These are phyloP conservation scores for Ceyx cyanopectus DNA, from an alignment of 2,113 vertebrate species.

Conservation along the genomic window DNA sequence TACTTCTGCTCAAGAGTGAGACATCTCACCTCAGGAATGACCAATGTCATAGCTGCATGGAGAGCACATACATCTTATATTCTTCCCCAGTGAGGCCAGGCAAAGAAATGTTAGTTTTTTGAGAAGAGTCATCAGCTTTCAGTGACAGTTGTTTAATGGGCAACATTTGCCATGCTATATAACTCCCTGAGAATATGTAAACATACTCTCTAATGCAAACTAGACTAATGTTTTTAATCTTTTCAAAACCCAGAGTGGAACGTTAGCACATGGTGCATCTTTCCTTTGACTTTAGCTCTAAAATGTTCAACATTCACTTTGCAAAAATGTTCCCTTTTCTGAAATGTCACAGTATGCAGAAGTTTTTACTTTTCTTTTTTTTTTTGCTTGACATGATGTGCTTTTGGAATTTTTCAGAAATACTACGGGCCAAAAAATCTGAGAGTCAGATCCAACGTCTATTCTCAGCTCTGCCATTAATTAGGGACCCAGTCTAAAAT, in stretches of 20 bases:
- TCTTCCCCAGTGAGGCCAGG: neutral
- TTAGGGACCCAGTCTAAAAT: neutral
- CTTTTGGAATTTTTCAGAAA: neutral
- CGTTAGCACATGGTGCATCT: neutral
- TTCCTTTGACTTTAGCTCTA: neutral
- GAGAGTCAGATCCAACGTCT: neutral
- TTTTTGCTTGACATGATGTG: neutral
- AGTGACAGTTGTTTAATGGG: neutral
- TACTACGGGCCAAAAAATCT: neutral
- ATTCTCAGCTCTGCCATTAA: neutral
- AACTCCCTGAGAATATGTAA: neutral
- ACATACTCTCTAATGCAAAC: neutral
- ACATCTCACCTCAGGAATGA: neutral
- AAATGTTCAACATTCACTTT: neutral
- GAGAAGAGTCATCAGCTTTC: neutral
- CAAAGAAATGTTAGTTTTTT: neutral
- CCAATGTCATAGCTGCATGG: neutral
- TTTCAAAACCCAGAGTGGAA: neutral
- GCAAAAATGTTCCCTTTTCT: neutral
- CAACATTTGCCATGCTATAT: neutral
- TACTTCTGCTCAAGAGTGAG: neutral
- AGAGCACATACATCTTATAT: neutral
- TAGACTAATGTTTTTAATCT: neutral
- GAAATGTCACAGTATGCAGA: neutral
- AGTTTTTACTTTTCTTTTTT: neutral